Evolutionary conservation across 1,140 invertebrate genomes (phyloP).

Genomic region (Cyclargus thomasi): DNA sequence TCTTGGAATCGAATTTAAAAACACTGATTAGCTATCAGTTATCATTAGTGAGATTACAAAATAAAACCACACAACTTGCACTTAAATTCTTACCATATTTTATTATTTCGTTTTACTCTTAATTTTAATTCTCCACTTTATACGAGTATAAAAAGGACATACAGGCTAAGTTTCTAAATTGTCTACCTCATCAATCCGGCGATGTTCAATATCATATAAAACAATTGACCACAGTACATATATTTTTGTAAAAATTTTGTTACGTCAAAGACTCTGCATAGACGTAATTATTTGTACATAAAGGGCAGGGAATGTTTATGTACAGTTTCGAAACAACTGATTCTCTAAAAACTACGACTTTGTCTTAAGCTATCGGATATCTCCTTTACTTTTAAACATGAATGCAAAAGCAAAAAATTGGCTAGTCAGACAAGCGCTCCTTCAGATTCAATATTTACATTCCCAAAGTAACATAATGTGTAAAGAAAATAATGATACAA

Average conservation of each 20-base stretch:
- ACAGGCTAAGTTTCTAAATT: slow-evolving; percentile 17
- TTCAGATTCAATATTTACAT: not conserved
- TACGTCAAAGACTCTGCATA: slow-evolving; percentile 1
- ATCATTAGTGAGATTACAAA: slow-evolving; percentile 56
- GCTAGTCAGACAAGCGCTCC: not conserved
- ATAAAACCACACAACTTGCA: slow-evolving; percentile 11
- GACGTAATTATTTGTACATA: slow-evolving; percentile 20
- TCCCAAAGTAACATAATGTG: not conserved
- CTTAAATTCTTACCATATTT: slow-evolving; percentile 16
- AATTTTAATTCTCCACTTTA: slow-evolving; percentile 16
- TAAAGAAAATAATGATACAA: too few relatives aligned
- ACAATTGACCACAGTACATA: slow-evolving; percentile 20
- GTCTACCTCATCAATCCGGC: slow-evolving; percentile 13
- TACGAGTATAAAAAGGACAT: slow-evolving; percentile 23
- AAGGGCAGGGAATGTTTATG: slow-evolving; percentile 21
- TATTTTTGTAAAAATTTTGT: slow-evolving; percentile 14
- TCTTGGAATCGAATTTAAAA: slow-evolving; percentile 37
- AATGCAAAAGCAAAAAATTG: not conserved
- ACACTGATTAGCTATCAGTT: slow-evolving; percentile 42
- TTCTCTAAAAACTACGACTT: slow-evolving; percentile 4
- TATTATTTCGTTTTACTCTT: slow-evolving; percentile 25
- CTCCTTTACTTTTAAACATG: not conserved
- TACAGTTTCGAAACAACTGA: slow-evolving; percentile 12
- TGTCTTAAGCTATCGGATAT: slow-evolving; percentile 5
- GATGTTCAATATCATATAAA: slow-evolving; percentile 20